Evolutionary conservation across 2,797 vertebrate species (phyloP).

Genomic region (Anomalospiza imberbis): DNA sequence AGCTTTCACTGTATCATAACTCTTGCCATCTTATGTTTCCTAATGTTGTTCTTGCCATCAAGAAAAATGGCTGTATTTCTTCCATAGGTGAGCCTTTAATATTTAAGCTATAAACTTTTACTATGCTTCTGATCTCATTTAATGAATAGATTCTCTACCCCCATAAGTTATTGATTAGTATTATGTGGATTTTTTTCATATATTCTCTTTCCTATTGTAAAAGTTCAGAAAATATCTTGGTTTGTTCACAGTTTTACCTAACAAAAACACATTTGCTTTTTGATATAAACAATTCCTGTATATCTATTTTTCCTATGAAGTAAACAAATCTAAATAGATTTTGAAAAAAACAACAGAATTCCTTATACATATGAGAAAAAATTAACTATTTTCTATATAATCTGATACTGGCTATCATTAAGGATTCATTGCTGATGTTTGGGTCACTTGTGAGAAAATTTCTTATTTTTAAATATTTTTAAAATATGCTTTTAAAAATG

Average conservation of each 20-base stretch:
- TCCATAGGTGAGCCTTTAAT: neutral
- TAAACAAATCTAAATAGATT: neutral
- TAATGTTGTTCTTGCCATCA: constrained; percentile 31
- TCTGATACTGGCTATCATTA: neutral
- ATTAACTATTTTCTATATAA: constrained; percentile 30
- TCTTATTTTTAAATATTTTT: neutral
- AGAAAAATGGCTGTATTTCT: constrained; percentile 44
- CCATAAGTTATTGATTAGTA: neutral
- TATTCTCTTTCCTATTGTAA: neutral
- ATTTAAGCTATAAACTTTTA: constrained; percentile 15
- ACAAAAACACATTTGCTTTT: neutral
- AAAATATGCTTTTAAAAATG: neutral
- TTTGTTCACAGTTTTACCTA: constrained; percentile 4
- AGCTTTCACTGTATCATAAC: neutral
- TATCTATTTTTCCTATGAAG: constrained; percentile 2
- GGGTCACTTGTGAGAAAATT: neutral
- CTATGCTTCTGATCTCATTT: neutral
- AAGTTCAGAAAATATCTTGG: neutral
- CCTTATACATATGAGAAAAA: neutral
- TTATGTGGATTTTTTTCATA: neutral
- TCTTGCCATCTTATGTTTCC: constrained; percentile 5
- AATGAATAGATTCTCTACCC: neutral
- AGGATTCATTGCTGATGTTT: neutral
- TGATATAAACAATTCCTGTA: constrained; percentile 35
- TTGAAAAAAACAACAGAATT: neutral